A percentile compares a stretch with the other conserved stretches of the same genome.
These are phyloP conservation scores for Xestia sexstrigata DNA, from an alignment of 2,888 invertebrate species.

Conservation along the genomic window DNA sequence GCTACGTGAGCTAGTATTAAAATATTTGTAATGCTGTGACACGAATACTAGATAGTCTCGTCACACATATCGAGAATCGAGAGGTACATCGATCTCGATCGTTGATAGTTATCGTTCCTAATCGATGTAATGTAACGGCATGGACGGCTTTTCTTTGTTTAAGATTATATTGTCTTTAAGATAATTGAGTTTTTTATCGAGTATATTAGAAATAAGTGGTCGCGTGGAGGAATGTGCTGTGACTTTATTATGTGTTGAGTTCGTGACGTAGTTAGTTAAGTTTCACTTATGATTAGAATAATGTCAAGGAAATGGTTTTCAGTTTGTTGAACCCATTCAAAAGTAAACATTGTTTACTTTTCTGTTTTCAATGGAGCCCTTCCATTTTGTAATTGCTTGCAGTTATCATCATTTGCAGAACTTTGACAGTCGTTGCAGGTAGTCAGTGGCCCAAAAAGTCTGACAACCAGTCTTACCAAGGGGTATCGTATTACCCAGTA, in stretches of 20 bases:
- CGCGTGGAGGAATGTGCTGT: constrained; percentile 29
- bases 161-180: constrained; percentile 51
- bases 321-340: constrained; percentile 11
- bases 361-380: neutral
- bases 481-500: no score
- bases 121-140: constrained; percentile 73
- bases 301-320: neutral
- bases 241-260: constrained; percentile 20
- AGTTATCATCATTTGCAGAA: neutral
- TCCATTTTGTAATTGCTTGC: neutral
- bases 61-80: constrained; percentile 64
- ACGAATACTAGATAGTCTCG: constrained; percentile 62
- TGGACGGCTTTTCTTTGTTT: constrained; percentile 51
- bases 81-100: constrained; percentile 65
- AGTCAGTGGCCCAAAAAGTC: no score
- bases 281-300: constrained; percentile 34
- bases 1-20: constrained; percentile 59
- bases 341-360: neutral
- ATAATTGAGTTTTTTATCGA: constrained; percentile 46
- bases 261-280: constrained; percentile 7
- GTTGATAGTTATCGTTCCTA: constrained; percentile 66
- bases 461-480: no score
- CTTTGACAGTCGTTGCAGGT: no score
- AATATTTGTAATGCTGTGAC: constrained; percentile 66
- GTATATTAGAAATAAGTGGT: constrained; percentile 37